Evolutionary conservation across 2,797 vertebrate species (phyloP).

Genomic region (Pseudocheirus occidentalis): DNA sequence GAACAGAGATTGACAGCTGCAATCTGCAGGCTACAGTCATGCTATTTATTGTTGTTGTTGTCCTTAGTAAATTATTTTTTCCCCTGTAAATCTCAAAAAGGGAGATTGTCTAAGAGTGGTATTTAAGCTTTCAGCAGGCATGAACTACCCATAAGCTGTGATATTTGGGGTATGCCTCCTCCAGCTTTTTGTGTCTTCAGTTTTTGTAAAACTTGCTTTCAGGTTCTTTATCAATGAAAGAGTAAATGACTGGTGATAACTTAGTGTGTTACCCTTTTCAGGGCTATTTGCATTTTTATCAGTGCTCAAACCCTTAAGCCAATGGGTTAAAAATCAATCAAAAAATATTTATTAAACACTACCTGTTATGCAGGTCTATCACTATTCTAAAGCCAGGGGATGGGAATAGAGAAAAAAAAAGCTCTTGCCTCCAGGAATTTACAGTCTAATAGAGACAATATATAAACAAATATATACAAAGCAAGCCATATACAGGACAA

Average conservation of each 20-base stretch:
- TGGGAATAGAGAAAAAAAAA: neutral
- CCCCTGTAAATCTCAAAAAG: conserved; percentile 21
- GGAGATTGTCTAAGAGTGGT: neutral
- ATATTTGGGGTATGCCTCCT: neutral
- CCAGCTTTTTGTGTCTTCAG: neutral
- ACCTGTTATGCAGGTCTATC: accelerated
- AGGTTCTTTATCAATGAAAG: neutral
- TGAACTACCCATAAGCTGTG: neutral
- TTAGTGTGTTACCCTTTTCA: neutral
- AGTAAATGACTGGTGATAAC: neutral
- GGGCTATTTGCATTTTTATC: neutral
- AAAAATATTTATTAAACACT: neutral
- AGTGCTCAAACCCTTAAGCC: neutral
- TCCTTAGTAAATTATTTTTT: neutral
- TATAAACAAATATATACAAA: neutral
- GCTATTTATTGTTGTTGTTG: neutral
- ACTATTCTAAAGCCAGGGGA: neutral
- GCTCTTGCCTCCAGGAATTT: neutral
- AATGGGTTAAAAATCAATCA: neutral
- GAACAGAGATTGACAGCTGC: conserved; percentile 66
- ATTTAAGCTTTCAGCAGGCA: neutral
- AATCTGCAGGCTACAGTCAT: conserved; percentile 44
- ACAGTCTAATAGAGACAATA: neutral
- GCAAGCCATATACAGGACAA: neutral
- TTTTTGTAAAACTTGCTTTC: neutral